Percentiles rank a stretch among this genome's conserved stretches.
Evolutionary conservation across 2,888 invertebrate genomes (phyloP).

Genomic region (Chrysomela aeneicollis): DNA sequence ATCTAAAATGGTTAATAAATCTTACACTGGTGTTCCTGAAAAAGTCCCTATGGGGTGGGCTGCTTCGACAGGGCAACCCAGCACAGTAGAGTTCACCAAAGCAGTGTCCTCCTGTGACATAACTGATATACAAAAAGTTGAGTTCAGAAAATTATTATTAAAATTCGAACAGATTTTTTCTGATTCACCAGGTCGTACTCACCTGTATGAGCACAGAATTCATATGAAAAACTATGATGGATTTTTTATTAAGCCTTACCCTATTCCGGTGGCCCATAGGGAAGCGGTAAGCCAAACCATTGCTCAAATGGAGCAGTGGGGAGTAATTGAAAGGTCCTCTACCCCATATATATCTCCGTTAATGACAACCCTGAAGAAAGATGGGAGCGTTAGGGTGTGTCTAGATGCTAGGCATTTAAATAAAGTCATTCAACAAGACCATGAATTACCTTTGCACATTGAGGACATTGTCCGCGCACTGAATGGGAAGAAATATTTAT

Average conservation of each 20-base stretch:
- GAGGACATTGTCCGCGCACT: constrained; percentile 7
- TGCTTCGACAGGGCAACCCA: not conserved
- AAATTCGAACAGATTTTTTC: constrained; percentile 9
- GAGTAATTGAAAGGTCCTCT: too few relatives aligned
- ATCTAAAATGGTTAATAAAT: not conserved
- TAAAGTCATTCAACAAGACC: constrained; percentile 43
- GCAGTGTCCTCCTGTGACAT: not conserved
- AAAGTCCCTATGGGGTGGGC: not conserved
- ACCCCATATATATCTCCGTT: constrained; percentile 47
- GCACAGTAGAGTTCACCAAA: not conserved
- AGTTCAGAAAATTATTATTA: not conserved
- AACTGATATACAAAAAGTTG: not conserved
- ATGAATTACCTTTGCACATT: constrained; percentile 35
- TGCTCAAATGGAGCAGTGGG: too few relatives aligned
- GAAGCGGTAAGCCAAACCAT: too few relatives aligned
- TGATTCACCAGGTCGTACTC: constrained; percentile 3
- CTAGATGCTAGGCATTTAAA: constrained; percentile 48
- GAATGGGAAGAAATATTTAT: constrained; percentile 2
- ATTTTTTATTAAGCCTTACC: too few relatives aligned
- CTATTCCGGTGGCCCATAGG: too few relatives aligned
- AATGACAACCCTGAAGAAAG: constrained; percentile 44
- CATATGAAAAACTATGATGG: constrained; percentile 7
- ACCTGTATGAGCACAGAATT: constrained; percentile 10
- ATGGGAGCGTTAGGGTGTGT: constrained; percentile 45
- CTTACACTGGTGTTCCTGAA: not conserved